Percentiles rank a stretch among this genome's conserved stretches.
Conservation (phyloP, 2,888 invertebrate species). For the Boloria selene region DNA sequence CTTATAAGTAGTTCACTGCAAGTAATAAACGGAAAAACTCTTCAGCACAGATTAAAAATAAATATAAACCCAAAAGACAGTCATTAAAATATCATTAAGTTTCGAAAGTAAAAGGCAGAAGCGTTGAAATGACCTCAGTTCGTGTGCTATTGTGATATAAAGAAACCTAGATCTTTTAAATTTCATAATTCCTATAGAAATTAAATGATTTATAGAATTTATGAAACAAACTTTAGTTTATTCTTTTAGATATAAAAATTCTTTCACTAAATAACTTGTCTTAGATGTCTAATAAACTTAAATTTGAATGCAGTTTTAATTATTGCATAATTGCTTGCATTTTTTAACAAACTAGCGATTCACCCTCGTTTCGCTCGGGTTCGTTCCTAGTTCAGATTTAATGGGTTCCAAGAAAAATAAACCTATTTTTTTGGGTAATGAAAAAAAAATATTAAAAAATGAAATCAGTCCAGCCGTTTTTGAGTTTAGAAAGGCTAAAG, state of each 20-base stretch:
- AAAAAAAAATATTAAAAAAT: too few relatives aligned
- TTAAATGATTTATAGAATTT: not conserved
- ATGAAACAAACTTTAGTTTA: not conserved
- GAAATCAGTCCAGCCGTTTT: too few relatives aligned
- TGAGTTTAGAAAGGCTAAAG: too few relatives aligned
- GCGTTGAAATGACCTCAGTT: not conserved
- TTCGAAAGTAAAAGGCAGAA: not conserved
- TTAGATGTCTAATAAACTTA: not conserved
- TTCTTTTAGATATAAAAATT: not conserved
- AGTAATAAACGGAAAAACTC: constrained; percentile 14
- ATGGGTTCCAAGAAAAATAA: too few relatives aligned
- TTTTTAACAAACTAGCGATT: too few relatives aligned
- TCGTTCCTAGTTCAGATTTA: too few relatives aligned
- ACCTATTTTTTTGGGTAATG: too few relatives aligned
- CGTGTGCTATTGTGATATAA: not conserved
- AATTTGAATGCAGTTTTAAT: not conserved
- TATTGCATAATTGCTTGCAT: too few relatives aligned
- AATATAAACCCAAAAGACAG: constrained; percentile 3
- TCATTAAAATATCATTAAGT: constrained; percentile 19
- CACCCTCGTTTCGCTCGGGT: too few relatives aligned
- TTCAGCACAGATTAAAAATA: constrained; percentile 9
- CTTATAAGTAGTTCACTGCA: constrained; percentile 3
- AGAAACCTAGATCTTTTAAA: constrained; percentile 2
- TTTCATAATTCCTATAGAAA: not conserved
- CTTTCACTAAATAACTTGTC: not conserved